A percentile compares a stretch with the other conserved stretches of the same genome.
Evolutionary conservation across 2,113 vertebrate genomes (phyloP).

Genomic region (Malurus elegans): DNA sequence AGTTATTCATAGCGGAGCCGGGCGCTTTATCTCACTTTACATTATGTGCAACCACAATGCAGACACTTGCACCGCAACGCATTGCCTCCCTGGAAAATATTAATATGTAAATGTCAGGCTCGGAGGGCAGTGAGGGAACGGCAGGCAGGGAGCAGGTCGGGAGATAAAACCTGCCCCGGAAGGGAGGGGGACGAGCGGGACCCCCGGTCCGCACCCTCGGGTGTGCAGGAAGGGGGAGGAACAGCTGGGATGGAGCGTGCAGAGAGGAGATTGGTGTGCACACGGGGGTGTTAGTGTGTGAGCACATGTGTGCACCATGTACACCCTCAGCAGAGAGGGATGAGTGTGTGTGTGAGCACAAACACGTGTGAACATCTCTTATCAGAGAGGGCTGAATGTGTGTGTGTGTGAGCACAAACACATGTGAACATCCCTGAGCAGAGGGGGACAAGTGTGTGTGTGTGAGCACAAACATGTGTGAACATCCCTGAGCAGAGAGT

Average conservation of each 20-base stretch:
- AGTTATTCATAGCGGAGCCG: conserved; percentile 68
- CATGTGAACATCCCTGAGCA: accelerated
- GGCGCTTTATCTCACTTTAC: conserved; percentile 75
- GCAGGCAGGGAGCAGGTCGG: neutral
- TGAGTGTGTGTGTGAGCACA: accelerated
- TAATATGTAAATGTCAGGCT: conserved; percentile 77
- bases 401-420: neutral
- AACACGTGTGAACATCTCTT: too few species aligned
- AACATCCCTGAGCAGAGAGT: too few species aligned
- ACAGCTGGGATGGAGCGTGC: neutral
- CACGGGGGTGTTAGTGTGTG: accelerated
- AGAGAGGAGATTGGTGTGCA: accelerated
- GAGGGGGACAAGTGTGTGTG: neutral
- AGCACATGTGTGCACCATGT: neutral
- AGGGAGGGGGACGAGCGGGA: neutral
- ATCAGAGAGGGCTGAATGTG: neutral
- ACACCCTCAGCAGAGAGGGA: neutral
- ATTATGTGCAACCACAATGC: conserved; percentile 71
- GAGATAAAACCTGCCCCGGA: conserved; percentile 46
- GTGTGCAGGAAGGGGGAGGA: neutral
- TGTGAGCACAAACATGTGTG: too few species aligned
- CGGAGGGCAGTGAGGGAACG: conserved; percentile 63
- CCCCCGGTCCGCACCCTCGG: neutral
- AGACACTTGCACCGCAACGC: conserved; percentile 61
- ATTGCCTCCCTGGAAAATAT: conserved; percentile 71